These are phyloP conservation scores for Mechanitis mazaeus DNA, from an alignment of 2,888 invertebrate species.

Conservation along the genomic window DNA sequence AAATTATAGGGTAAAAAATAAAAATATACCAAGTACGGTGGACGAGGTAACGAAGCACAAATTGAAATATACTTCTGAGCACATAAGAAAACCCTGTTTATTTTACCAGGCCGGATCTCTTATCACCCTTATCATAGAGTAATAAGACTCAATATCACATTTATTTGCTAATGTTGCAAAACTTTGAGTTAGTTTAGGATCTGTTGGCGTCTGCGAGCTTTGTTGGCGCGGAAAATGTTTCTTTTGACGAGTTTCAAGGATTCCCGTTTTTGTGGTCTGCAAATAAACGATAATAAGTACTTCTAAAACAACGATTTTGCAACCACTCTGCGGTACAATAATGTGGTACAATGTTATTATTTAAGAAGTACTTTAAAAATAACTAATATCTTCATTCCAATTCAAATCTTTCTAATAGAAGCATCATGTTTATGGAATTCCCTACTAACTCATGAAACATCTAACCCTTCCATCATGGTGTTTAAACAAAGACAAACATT, in stretches of 20 bases:
- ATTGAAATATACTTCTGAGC: slow-evolving; percentile 43
- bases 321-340: neutral
- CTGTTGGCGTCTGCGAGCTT: slow-evolving; percentile 33
- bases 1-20: slow-evolving; percentile 13
- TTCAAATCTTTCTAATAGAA: too few relatives aligned
- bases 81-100: slow-evolving; percentile 43
- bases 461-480: too few relatives aligned
- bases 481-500: too few relatives aligned
- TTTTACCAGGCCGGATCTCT: slow-evolving; percentile 30
- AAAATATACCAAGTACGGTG: slow-evolving; percentile 35
- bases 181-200: slow-evolving; percentile 46
- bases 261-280: slow-evolving; percentile 6
- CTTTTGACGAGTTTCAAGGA: slow-evolving; percentile 13
- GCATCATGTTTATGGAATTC: too few relatives aligned
- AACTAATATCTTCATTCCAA: too few relatives aligned
- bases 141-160: slow-evolving; percentile 30
- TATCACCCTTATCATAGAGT: slow-evolving; percentile 28
- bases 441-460: too few relatives aligned
- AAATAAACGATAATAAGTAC: slow-evolving; percentile 2
- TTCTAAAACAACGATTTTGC: neutral
- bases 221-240: slow-evolving; percentile 18
- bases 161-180: slow-evolving; percentile 29
- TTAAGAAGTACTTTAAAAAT: neutral
- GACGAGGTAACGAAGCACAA: slow-evolving; percentile 50
- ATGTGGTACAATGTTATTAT: neutral